A percentile compares a stretch with the other conserved stretches of the same genome.
Evolutionary conservation across 1,140 invertebrate genomes (phyloP).

Genomic region (Halyomorpha halys): DNA sequence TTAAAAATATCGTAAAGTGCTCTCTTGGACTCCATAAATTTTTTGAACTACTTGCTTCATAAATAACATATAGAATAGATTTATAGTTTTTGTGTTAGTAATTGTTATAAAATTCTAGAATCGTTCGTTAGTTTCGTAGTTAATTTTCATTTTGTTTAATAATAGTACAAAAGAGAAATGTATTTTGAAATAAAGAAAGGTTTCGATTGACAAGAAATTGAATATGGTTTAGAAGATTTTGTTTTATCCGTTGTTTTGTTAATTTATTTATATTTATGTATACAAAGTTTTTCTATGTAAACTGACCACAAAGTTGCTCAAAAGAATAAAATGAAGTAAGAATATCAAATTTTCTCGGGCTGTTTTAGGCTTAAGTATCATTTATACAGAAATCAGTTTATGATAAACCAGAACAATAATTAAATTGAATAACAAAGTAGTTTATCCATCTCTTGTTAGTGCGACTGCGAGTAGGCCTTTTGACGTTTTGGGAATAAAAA

Average conservation of each 20-base stretch:
- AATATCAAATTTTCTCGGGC: conserved; percentile 14
- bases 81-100: conserved; percentile 18
- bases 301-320: conserved; percentile 14
- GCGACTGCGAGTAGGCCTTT: conserved; percentile 2
- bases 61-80: conserved; percentile 11
- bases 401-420: conserved; percentile 13
- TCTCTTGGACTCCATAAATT: conserved; percentile 14
- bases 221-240: not conserved
- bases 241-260: not conserved
- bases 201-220: not conserved
- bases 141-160: conserved; percentile 14
- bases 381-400: conserved; percentile 16
- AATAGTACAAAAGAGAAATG: conserved; percentile 14
- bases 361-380: conserved; percentile 19
- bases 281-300: conserved; percentile 16
- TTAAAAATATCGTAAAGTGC: not conserved
- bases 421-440: conserved; percentile 2
- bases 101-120: conserved; percentile 15
- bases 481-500: not conserved
- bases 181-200: conserved; percentile 11
- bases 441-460: conserved; percentile 10
- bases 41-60: conserved; percentile 12
- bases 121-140: conserved; percentile 11
- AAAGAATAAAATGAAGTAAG: conserved; percentile 18
- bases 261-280: not conserved